Evolutionary conservation across 2,797 vertebrate genomes (phyloP).

Genomic region (Pangasius djambal): DNA sequence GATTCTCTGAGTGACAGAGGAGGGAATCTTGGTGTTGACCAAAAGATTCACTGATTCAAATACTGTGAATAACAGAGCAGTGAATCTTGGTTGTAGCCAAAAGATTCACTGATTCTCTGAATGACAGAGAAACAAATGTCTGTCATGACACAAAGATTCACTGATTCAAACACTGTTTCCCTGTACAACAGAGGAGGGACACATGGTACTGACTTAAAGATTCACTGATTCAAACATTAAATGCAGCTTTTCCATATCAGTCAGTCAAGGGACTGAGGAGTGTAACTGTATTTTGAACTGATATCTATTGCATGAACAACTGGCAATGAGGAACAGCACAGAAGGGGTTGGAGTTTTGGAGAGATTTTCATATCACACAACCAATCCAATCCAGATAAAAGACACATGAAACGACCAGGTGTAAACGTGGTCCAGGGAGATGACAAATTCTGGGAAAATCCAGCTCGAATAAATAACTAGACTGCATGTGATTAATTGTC

Average conservation of each 20-base stretch:
- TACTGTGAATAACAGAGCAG: background rate
- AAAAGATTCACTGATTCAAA: background rate
- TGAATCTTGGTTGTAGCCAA: background rate
- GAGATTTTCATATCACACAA: background rate
- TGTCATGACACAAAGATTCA: background rate
- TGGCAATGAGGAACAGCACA: background rate
- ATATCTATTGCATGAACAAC: background rate
- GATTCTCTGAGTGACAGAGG: background rate
- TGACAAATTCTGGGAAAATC: conserved; percentile 18
- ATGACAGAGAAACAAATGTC: background rate
- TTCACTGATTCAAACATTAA: background rate
- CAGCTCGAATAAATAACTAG: background rate
- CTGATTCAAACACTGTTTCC: background rate
- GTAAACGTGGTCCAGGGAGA: background rate
- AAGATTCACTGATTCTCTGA: background rate
- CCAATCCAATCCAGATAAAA: background rate
- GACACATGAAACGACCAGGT: background rate
- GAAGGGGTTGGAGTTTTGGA: background rate
- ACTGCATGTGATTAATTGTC: conserved; percentile 17
- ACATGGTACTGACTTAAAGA: background rate
- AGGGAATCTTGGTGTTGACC: background rate
- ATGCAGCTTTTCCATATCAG: background rate
- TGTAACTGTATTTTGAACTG: background rate
- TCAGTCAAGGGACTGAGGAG: background rate
- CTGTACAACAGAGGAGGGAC: background rate